phyloP scores from a whole-genome alignment of 2,797 vertebrate species.

The Microctenopoma stevenorrisi region DNA sequence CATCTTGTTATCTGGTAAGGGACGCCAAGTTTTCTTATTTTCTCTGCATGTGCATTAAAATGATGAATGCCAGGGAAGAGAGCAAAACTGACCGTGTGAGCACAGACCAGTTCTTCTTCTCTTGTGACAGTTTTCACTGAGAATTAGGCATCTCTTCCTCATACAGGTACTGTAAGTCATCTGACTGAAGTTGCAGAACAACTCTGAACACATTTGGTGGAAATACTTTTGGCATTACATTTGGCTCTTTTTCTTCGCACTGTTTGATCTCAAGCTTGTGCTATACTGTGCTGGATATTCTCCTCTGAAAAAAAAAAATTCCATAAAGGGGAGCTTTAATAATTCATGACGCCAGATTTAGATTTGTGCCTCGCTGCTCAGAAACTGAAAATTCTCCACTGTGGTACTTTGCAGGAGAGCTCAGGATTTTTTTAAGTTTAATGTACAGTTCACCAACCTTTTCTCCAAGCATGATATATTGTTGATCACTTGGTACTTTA shows the following conservation, averaged over 20 bases:
- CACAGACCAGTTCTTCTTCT: constrained; percentile 26
- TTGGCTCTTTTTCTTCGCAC: constrained; percentile 65
- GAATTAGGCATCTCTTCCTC: constrained; percentile 24
- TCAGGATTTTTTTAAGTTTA: constrained; percentile 56
- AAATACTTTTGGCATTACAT: constrained; percentile 74
- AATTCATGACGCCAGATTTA: constrained; percentile 86
- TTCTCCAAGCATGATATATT: constrained; percentile 53
- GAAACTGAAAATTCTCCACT: constrained; percentile 78
- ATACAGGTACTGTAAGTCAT: constrained; percentile 44
- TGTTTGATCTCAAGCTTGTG: constrained; percentile 79
- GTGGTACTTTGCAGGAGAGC: constrained; percentile 74
- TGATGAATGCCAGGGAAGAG: constrained; percentile 55
- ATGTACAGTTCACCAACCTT: constrained; percentile 70
- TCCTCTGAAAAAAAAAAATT: constrained; percentile 70
- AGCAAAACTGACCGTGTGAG: constrained; percentile 52
- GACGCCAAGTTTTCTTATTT: constrained; percentile 60
- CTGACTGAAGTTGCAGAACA: constrained; percentile 54
- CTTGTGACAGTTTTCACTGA: constrained; percentile 30
- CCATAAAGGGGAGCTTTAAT: constrained; percentile 83
- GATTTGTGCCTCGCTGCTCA: constrained; percentile 79
- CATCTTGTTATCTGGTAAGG: constrained; percentile 64
- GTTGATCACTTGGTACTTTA: constrained; percentile 52
- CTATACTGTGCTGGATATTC: constrained; percentile 76
- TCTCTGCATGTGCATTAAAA: constrained; percentile 55
- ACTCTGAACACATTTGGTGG: constrained; percentile 57